Conservation (phyloP, 2,888 invertebrate genomes). For the Drosophila villosipedis region DNA sequence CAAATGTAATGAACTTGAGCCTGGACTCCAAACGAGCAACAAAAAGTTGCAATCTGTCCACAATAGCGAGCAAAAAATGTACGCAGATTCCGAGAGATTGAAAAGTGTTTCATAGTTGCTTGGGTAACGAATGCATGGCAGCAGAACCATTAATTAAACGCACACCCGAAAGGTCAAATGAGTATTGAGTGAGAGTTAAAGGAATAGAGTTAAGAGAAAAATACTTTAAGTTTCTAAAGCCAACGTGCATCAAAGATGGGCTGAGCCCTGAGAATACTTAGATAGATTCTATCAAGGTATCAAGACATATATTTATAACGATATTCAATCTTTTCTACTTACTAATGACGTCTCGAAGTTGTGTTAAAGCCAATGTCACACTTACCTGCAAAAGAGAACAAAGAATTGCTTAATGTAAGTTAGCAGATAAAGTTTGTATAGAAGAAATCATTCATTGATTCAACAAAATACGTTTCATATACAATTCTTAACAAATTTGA, state of each 20-base stretch:
- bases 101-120: slow-evolving; percentile 6
- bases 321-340: slow-evolving; percentile 2
- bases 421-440: neutral
- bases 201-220: neutral
- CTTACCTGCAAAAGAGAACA: slow-evolving; percentile 48
- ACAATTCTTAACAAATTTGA: neutral
- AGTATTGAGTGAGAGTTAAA: neutral
- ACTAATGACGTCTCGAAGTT: neutral
- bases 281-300: neutral
- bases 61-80: neutral
- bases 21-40: slow-evolving; percentile 8
- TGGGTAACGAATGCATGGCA: slow-evolving; percentile 5
- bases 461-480: neutral
- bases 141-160: slow-evolving; percentile 19
- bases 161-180: neutral
- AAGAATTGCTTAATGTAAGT: slow-evolving; percentile 5
- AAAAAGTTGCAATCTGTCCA: slow-evolving; percentile 19
- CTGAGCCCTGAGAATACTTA: neutral
- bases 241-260: too few species aligned
- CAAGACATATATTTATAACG: neutral
- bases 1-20: slow-evolving; percentile 54
- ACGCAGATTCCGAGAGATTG: neutral
- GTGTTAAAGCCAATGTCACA: neutral
- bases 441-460: neutral
- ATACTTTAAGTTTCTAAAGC: neutral